A percentile compares a stretch with the other conserved stretches of the same genome.
phyloP scores from a whole-genome alignment of 2,797 vertebrate genomes.

The Lagorchestes hirsutus region DNA sequence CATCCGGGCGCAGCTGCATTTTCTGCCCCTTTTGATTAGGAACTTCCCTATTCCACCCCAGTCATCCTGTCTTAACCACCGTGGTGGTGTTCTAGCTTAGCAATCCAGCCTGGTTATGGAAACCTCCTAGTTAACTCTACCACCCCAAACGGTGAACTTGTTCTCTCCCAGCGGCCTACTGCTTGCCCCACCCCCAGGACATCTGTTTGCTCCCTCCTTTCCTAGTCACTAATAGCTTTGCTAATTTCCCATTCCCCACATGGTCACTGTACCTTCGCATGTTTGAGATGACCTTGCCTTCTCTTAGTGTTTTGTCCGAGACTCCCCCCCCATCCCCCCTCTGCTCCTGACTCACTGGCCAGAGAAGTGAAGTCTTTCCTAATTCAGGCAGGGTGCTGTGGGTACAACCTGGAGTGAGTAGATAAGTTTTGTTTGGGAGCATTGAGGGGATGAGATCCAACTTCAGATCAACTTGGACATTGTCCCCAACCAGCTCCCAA shows the following conservation, averaged over 20 bases:
- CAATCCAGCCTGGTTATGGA: background rate
- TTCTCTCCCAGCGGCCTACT: background rate
- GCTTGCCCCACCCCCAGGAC: background rate
- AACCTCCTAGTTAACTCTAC: background rate
- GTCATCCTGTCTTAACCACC: background rate
- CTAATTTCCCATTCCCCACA: background rate
- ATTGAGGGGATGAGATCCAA: background rate
- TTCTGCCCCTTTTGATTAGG: background rate
- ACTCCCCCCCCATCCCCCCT: no score
- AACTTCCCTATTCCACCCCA: background rate
- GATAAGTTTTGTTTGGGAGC: background rate
- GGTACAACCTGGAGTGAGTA: background rate
- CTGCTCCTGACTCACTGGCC: background rate
- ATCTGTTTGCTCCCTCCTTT: background rate
- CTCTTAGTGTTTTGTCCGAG: no score
- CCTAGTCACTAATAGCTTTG: background rate
- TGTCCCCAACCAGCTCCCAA: conserved; percentile 20
- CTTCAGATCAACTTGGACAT: background rate
- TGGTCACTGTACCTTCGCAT: background rate
- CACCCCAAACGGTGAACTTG: background rate
- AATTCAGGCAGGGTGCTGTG: background rate
- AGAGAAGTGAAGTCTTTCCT: background rate
- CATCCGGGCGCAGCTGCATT: conserved; percentile 3
- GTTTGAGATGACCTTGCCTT: background rate
- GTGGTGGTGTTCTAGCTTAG: background rate